A percentile compares a stretch with the other conserved stretches of the same genome.
phyloP scores from a whole-genome alignment of 2,888 invertebrate species.

The Corbicula japonica region DNA sequence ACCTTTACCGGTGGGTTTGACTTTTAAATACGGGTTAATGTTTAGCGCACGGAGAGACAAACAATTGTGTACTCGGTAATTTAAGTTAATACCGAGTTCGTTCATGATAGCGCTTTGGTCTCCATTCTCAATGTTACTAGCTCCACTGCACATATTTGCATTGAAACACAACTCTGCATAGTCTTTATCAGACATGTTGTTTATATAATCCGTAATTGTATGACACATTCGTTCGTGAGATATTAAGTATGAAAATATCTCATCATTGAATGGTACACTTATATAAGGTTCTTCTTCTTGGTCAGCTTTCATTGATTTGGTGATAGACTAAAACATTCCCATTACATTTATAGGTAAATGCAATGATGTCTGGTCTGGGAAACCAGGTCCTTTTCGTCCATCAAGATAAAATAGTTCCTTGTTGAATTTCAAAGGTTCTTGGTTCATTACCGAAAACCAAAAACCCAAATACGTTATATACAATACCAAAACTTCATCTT shows the following conservation, averaged over 20 bases:
- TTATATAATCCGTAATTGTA: not conserved
- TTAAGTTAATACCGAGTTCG: not conserved
- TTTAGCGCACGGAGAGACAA: not conserved
- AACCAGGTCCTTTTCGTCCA: not conserved
- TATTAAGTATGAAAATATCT: not conserved
- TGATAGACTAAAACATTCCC: not conserved
- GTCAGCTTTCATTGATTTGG: not conserved
- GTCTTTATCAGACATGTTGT: not conserved
- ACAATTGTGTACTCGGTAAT: not conserved
- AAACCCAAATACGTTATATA: not conserved
- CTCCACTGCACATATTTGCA: not conserved
- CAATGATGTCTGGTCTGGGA: not conserved
- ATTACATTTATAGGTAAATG: not conserved
- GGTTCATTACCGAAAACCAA: not conserved
- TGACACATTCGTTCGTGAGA: not conserved
- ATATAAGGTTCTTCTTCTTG: not conserved
- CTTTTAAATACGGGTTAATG: not conserved
- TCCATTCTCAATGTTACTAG: not conserved
- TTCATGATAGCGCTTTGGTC: not conserved
- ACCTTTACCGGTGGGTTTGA: not conserved
- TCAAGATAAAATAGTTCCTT: not conserved
- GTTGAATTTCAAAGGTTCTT: not conserved
- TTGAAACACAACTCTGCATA: not conserved
- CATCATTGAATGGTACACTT: not conserved
- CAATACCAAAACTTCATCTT: not conserved